Percentiles rank a stretch among this genome's conserved stretches.
Conservation (phyloP, 2,113 vertebrate genomes). For the Phycodurus eques region DNA sequence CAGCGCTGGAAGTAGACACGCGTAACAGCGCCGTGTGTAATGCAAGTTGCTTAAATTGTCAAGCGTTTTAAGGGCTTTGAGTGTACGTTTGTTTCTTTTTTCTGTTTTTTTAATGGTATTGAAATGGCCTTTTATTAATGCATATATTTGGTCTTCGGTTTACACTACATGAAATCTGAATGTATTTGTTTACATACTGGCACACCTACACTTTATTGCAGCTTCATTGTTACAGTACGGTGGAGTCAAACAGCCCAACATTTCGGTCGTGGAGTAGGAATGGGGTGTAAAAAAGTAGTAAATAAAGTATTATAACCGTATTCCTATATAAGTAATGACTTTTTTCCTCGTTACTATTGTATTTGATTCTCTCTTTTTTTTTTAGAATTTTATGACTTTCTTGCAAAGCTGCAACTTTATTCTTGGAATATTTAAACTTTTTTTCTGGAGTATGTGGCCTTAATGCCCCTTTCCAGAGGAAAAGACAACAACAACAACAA, state of each 20-base stretch:
- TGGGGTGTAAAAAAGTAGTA: neutral
- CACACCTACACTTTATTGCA: neutral
- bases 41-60: neutral
- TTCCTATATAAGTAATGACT: neutral
- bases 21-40: neutral
- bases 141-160: constrained; percentile 11
- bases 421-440: neutral
- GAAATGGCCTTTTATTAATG: constrained; percentile 19
- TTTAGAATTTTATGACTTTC: neutral
- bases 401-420: neutral
- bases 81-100: constrained; percentile 23
- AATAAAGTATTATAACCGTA: neutral
- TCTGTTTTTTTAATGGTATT: constrained; percentile 26
- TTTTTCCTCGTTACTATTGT: neutral
- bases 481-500: neutral
- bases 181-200: constrained; percentile 21
- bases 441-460: neutral
- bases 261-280: neutral
- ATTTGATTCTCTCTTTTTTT: neutral
- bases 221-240: neutral
- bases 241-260: neutral
- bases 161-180: neutral
- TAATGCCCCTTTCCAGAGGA: neutral
- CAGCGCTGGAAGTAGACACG: constrained; percentile 2
- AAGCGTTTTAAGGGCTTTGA: constrained; percentile 43